phyloP scores from a whole-genome alignment of 2,113 vertebrate species.

The Nestor notabilis region DNA sequence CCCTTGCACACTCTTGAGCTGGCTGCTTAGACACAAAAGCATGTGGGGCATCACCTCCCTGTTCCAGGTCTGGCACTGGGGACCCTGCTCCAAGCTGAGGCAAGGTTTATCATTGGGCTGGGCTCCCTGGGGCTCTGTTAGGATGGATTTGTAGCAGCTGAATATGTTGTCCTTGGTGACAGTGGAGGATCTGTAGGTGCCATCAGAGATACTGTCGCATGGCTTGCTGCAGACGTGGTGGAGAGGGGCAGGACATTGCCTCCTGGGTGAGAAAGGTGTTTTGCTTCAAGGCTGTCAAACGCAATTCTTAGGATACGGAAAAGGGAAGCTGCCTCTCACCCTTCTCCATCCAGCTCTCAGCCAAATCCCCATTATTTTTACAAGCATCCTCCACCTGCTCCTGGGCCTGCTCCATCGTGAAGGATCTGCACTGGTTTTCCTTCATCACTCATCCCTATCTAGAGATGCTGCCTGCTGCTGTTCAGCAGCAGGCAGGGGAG shows the following conservation, averaged over 20 bases:
- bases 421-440: neutral
- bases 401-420: neutral
- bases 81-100: neutral
- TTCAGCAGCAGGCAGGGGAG: neutral
- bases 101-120: neutral
- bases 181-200: neutral
- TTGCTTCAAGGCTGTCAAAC: neutral
- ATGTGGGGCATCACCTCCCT: neutral
- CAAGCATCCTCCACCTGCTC: neutral
- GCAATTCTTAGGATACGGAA: fast-evolving
- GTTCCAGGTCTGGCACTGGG: neutral
- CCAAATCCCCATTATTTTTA: neutral
- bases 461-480: neutral
- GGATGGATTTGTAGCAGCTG: neutral
- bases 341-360: neutral
- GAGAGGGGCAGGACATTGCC: neutral
- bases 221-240: fast-evolving
- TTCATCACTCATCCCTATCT: fast-evolving
- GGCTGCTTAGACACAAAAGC: neutral
- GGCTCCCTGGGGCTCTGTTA: fast-evolving
- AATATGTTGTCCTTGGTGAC: neutral
- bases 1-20: neutral
- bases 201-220: fast-evolving
- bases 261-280: neutral
- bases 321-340: neutral